Evolutionary conservation across 2,113 vertebrate species (phyloP).

Genomic region (Thunnus maccoyii): DNA sequence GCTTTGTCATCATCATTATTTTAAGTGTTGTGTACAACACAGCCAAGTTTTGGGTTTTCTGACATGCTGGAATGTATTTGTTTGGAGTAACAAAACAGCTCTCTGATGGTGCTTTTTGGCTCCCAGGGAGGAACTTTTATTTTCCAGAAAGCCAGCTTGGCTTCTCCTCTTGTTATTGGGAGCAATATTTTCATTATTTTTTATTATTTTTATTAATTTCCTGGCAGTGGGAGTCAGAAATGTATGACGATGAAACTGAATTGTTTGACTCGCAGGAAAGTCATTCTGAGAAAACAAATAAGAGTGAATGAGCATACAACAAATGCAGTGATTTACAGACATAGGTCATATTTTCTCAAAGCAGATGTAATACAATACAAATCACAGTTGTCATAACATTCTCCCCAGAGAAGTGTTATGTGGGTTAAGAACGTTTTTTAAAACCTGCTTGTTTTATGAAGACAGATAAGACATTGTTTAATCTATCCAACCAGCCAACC

Average conservation of each 20-base stretch:
- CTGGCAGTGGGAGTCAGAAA: too few relatives aligned
- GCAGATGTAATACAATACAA: too few relatives aligned
- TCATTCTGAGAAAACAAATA: neutral
- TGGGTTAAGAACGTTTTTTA: neutral
- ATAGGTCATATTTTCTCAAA: neutral
- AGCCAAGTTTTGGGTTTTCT: neutral
- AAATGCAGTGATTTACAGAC: neutral
- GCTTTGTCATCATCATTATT: neutral
- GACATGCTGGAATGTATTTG: neutral
- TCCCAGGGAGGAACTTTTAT: too few relatives aligned
- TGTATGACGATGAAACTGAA: neutral
- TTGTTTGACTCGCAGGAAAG: neutral
- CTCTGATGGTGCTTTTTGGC: neutral
- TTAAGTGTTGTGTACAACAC: neutral
- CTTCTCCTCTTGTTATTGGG: too few relatives aligned
- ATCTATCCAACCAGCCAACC: too few relatives aligned
- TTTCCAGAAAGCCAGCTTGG: too few relatives aligned
- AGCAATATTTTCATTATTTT: too few relatives aligned
- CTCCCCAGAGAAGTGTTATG: neutral
- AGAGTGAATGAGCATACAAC: neutral
- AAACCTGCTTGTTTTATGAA: neutral
- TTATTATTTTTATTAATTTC: too few relatives aligned
- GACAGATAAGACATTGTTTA: neutral
- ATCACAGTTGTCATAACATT: too few relatives aligned
- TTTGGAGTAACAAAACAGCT: neutral